A percentile compares a stretch with the other conserved stretches of the same genome.
Conservation (phyloP, 35 echinoderm and acorn worm species). For the Heliocidaris erythrogramma region DNA sequence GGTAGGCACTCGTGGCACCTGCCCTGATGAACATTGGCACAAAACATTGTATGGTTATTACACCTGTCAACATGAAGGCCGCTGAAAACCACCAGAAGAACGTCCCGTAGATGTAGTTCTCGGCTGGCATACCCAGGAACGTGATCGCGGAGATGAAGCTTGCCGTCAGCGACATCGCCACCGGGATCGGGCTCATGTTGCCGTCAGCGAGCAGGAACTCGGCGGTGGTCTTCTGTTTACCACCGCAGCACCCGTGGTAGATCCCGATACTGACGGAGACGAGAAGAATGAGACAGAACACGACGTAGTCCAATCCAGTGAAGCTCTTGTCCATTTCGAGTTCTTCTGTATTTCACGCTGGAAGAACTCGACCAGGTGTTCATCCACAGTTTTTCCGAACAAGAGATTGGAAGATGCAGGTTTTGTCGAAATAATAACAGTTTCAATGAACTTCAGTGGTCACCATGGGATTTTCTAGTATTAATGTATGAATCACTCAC, state of each 20-base stretch:
- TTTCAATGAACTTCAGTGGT: too few species aligned
- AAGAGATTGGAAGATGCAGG: too few species aligned
- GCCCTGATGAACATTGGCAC: conserved; percentile 59
- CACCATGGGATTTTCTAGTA: too few species aligned
- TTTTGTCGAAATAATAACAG: too few species aligned
- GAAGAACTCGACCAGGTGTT: too few species aligned
- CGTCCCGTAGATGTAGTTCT: conserved; percentile 66
- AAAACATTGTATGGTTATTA: conserved; percentile 34
- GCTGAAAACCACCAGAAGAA: conserved; percentile 54
- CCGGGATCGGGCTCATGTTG: conserved; percentile 68
- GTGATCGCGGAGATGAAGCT: conserved; percentile 76
- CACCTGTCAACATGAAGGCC: conserved; percentile 50
- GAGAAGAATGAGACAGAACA: conserved; percentile 35
- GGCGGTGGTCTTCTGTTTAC: conserved; percentile 65
- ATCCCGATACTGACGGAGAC: conserved; percentile 61
- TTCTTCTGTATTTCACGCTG: too few species aligned
- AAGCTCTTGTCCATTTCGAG: conserved; percentile 24
- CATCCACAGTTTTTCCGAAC: too few species aligned
- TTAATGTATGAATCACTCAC: too few species aligned
- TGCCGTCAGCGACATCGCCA: conserved; percentile 70
- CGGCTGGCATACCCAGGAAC: conserved; percentile 62
- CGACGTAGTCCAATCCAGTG: conserved; percentile 53
- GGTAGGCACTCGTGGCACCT: conserved; percentile 63
- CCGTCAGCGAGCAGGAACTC: conserved; percentile 72
- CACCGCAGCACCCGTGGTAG: conserved; percentile 65